Evolutionary conservation across 2,888 invertebrate species (phyloP).

Genomic region (Phania funesta): DNA sequence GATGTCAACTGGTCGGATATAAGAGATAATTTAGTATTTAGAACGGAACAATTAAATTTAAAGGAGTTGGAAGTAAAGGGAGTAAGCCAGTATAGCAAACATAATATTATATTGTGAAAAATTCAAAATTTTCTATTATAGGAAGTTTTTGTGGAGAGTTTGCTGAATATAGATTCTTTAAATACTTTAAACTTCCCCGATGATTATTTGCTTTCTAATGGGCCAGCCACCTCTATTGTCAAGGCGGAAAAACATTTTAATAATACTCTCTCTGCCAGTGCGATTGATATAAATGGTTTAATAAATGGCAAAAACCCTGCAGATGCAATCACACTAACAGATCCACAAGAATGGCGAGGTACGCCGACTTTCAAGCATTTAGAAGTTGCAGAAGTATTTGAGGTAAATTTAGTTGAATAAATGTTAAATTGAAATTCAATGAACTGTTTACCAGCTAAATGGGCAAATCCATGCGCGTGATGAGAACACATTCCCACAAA

Average conservation of each 20-base stretch:
- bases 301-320: conserved; percentile 81
- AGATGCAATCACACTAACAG: conserved; percentile 81
- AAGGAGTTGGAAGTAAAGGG: conserved; percentile 80
- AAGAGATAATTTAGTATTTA: conserved; percentile 80
- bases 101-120: background rate
- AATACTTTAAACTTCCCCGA: conserved; percentile 82
- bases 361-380: conserved; percentile 82
- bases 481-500: conserved; percentile 79
- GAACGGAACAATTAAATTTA: conserved; percentile 78
- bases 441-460: conserved; percentile 79
- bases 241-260: conserved; percentile 81
- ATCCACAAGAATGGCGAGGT: conserved; percentile 79
- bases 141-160: conserved; percentile 78
- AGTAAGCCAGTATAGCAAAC: conserved; percentile 77
- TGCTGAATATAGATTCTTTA: conserved; percentile 77
- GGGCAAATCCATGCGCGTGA: conserved; percentile 81
- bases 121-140: conserved; percentile 70
- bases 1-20: conserved; percentile 80
- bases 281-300: conserved; percentile 77
- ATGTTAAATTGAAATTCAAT: background rate
- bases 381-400: conserved; percentile 81
- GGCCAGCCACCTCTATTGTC: conserved; percentile 76
- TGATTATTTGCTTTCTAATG: conserved; percentile 81
- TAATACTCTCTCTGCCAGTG: conserved; percentile 76
- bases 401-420: conserved; percentile 72